These are phyloP conservation scores for Dryobotodes eremita DNA, from an alignment of 2,888 invertebrate genomes.

Conservation along the genomic window DNA sequence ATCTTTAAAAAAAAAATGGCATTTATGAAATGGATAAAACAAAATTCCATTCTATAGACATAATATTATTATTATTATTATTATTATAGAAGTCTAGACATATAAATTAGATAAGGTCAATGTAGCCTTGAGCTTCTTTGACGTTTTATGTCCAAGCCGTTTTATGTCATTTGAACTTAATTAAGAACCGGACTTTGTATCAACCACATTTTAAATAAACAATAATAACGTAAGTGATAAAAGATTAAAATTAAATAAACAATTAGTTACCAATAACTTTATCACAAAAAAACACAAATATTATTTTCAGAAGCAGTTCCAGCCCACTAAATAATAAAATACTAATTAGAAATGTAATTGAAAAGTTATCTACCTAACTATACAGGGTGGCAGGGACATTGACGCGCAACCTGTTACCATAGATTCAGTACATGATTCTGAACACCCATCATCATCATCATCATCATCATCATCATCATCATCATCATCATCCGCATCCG, in stretches of 20 bases:
- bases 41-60: not conserved
- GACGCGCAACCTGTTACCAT: too few species aligned
- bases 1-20: not conserved
- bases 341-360: not conserved
- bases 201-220: constrained; percentile 28
- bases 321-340: not conserved
- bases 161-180: constrained; percentile 23
- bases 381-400: too few species aligned
- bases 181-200: constrained; percentile 43
- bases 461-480: too few species aligned
- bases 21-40: not conserved
- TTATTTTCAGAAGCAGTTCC: not conserved
- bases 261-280: constrained; percentile 16
- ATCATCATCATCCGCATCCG: too few species aligned
- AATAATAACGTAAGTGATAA: constrained; percentile 40
- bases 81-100: not conserved
- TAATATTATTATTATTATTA: not conserved
- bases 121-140: constrained; percentile 28
- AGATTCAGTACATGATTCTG: too few species aligned
- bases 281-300: constrained; percentile 17
- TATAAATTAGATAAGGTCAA: constrained; percentile 46
- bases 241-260: constrained; percentile 20
- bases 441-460: too few species aligned
- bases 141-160: constrained; percentile 21
- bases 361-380: not conserved